These are phyloP conservation scores for Odontothrips loti DNA, from an alignment of 2,888 invertebrate genomes.

Conservation along the genomic window DNA sequence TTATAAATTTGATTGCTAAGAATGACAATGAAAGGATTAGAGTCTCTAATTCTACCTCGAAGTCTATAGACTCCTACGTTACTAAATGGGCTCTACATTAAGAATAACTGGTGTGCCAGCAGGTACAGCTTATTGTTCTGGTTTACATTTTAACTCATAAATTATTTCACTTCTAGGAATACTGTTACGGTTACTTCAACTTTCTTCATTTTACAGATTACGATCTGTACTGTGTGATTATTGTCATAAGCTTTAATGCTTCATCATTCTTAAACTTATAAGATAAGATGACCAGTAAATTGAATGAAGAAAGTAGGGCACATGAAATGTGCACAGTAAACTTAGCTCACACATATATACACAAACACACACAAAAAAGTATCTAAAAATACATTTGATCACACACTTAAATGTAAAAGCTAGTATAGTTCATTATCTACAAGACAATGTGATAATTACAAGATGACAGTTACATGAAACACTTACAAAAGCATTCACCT, in stretches of 20 bases:
- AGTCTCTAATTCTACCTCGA: background rate
- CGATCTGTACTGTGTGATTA: background rate
- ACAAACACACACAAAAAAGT: background rate
- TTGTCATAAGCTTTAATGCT: background rate
- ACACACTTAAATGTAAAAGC: background rate
- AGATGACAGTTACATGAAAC: background rate
- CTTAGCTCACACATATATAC: background rate
- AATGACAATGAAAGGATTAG: too few species aligned
- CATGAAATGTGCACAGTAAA: background rate
- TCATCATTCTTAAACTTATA: background rate
- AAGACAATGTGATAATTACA: background rate
- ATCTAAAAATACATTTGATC: background rate
- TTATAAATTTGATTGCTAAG: background rate
- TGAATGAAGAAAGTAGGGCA: background rate
- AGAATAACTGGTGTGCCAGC: background rate
- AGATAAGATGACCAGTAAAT: background rate
- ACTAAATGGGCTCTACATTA: background rate
- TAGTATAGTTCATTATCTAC: background rate
- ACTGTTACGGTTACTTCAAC: background rate
- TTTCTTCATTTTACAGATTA: background rate
- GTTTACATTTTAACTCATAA: background rate
- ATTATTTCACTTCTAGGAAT: background rate
- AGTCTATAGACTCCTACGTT: background rate
- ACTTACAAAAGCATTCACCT: background rate
- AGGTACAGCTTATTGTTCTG: slow-evolving; percentile 13